phyloP scores from a whole-genome alignment of 1,140 invertebrate species.

The Calycopis cecrops region DNA sequence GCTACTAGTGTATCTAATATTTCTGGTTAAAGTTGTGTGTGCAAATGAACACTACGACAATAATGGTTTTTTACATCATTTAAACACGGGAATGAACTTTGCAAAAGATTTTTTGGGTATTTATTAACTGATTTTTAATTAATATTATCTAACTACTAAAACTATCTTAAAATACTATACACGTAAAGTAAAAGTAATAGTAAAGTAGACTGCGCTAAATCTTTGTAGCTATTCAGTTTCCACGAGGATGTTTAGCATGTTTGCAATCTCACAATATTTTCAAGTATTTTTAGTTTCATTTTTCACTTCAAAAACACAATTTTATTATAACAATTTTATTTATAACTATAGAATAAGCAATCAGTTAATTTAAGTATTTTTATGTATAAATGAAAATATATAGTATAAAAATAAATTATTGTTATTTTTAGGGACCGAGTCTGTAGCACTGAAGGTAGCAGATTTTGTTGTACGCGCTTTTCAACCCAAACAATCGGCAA shows the following conservation, averaged over 20 bases:
- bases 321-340: no score
- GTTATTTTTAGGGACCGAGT: slow-evolving; percentile 50
- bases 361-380: neutral
- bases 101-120: slow-evolving; percentile 78
- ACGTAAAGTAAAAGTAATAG: no score
- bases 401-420: neutral
- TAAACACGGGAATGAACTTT: slow-evolving; percentile 78
- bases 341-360: neutral
- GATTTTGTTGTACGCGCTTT: slow-evolving; percentile 65
- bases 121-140: slow-evolving; percentile 6
- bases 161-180: no score
- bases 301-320: no score
- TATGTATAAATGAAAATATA: no score
- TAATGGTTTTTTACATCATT: slow-evolving; percentile 76
- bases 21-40: slow-evolving; percentile 34
- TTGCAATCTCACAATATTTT: no score
- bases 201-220: no score
- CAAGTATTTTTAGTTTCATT: no score
- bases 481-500: slow-evolving; percentile 37
- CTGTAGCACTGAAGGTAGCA: slow-evolving; percentile 59
- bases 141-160: no score
- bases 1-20: slow-evolving; percentile 31
- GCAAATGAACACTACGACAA: slow-evolving; percentile 39
- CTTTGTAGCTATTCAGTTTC: no score
- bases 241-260: no score